Conservation (phyloP, 1,140 invertebrate species). For the Solenopsis fugax region DNA sequence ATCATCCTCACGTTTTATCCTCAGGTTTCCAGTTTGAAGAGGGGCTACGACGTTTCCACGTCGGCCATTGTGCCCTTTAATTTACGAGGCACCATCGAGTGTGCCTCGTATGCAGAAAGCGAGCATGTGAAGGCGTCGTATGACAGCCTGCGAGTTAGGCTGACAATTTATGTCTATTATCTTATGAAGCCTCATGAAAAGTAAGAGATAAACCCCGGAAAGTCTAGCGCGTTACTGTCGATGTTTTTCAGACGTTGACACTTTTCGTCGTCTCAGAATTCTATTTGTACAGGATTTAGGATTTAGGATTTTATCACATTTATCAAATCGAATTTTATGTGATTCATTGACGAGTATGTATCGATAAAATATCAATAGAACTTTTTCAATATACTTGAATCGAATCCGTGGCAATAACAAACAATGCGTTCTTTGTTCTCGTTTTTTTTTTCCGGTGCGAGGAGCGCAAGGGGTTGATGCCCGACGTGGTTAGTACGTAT, state of each 20-base stretch:
- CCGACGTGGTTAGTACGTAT: neutral
- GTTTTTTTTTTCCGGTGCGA: neutral
- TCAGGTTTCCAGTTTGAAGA: constrained; percentile 58
- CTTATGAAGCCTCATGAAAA: constrained; percentile 4
- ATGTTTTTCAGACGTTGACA: constrained; percentile 7
- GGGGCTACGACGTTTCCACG: constrained; percentile 38
- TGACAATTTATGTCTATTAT: constrained; percentile 53
- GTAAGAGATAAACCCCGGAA: neutral
- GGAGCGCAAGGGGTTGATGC: neutral
- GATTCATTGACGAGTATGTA: neutral
- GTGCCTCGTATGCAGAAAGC: constrained; percentile 53
- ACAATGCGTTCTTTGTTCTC: neutral
- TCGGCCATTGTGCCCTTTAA: constrained; percentile 56
- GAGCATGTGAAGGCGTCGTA: constrained; percentile 31
- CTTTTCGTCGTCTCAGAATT: neutral
- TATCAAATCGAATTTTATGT: neutral
- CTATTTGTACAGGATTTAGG: no score
- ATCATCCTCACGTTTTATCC: constrained; percentile 64
- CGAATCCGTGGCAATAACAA: neutral
- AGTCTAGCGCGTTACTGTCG: neutral
- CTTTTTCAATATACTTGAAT: neutral
- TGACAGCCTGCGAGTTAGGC: constrained; percentile 32
- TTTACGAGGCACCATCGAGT: constrained; percentile 52
- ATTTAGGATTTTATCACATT: neutral
- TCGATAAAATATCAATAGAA: neutral